These are phyloP conservation scores for Zelostemma sp. DNA, from an alignment of 1,140 invertebrate species.

Conservation along the genomic window DNA sequence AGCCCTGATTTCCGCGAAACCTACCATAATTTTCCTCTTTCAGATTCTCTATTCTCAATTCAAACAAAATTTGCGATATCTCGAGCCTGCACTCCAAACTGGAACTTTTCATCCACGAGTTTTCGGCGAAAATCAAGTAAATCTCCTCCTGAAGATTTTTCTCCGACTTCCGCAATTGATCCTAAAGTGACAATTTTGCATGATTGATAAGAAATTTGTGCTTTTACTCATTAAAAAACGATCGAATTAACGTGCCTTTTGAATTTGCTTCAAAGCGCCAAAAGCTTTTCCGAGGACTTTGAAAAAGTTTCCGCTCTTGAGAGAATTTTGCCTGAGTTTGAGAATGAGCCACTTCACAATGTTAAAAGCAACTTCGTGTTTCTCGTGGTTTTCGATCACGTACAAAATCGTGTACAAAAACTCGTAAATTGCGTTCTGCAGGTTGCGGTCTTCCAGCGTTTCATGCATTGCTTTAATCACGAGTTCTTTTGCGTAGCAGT, in stretches of 20 bases:
- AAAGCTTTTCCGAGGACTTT: constrained; percentile 11
- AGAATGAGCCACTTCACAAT: not conserved
- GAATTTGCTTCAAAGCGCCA: not conserved
- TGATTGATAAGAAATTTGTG: not conserved
- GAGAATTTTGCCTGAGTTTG: not conserved
- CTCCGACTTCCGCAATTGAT: not conserved
- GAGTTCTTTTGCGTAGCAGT: constrained; percentile 3
- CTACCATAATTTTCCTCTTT: not conserved
- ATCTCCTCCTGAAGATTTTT: constrained; percentile 7
- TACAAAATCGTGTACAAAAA: constrained; percentile 5
- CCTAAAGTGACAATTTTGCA: not conserved
- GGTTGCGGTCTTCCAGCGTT: constrained; percentile 13
- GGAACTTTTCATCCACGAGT: constrained; percentile 36
- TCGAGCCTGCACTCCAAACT: constrained; percentile 22
- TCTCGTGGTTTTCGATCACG: not conserved
- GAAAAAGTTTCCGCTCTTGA: constrained; percentile 4
- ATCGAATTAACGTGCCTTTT: not conserved
- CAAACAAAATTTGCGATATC: constrained; percentile 12
- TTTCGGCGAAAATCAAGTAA: constrained; percentile 11
- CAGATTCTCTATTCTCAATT: constrained; percentile 1
- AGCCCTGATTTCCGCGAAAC: no score
- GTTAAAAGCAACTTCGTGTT: not conserved
- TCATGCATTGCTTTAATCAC: constrained; percentile 13
- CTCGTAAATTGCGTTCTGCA: constrained; percentile 9
- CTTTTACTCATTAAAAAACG: not conserved